phyloP scores from a whole-genome alignment of 2,113 vertebrate species.

The Ondatra zibethicus region DNA sequence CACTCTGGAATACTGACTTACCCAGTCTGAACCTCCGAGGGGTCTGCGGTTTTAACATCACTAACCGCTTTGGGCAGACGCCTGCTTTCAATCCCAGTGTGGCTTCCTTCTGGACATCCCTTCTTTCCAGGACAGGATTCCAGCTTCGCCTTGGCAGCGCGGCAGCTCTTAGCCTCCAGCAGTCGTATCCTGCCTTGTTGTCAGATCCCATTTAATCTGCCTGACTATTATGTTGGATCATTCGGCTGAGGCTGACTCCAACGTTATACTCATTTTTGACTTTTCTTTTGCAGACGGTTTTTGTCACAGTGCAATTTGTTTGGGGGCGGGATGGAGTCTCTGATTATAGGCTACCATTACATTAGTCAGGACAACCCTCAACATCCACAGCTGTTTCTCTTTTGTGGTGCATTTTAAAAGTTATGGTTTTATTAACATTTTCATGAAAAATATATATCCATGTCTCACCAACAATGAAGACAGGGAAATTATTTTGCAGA shows the following conservation, averaged over 20 bases:
- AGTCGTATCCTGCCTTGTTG: slow-evolving; percentile 45
- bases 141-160: slow-evolving; percentile 64
- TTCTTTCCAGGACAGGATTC: slow-evolving; percentile 66
- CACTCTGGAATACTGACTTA: slow-evolving; percentile 75
- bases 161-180: neutral
- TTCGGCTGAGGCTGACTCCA: slow-evolving; percentile 50
- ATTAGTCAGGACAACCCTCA: slow-evolving; percentile 73
- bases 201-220: slow-evolving; percentile 72
- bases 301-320: slow-evolving; percentile 79
- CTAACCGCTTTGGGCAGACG: slow-evolving; percentile 71
- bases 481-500: slow-evolving; percentile 7
- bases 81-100: slow-evolving; percentile 71
- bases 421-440: slow-evolving; percentile 70
- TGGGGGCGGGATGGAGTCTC: slow-evolving; percentile 58
- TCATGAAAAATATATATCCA: slow-evolving; percentile 61
- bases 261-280: slow-evolving; percentile 55
- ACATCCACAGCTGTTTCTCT: slow-evolving; percentile 65
- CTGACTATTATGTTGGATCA: slow-evolving; percentile 68
- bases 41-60: slow-evolving; percentile 78
- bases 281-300: slow-evolving; percentile 70
- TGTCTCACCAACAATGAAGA: slow-evolving; percentile 26
- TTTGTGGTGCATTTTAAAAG: slow-evolving; percentile 73
- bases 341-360: slow-evolving; percentile 74
- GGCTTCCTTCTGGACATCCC: slow-evolving; percentile 73
- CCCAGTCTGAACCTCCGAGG: slow-evolving; percentile 80